Conservation (phyloP, 2,888 invertebrate genomes). For the Drosophila rellima region DNA sequence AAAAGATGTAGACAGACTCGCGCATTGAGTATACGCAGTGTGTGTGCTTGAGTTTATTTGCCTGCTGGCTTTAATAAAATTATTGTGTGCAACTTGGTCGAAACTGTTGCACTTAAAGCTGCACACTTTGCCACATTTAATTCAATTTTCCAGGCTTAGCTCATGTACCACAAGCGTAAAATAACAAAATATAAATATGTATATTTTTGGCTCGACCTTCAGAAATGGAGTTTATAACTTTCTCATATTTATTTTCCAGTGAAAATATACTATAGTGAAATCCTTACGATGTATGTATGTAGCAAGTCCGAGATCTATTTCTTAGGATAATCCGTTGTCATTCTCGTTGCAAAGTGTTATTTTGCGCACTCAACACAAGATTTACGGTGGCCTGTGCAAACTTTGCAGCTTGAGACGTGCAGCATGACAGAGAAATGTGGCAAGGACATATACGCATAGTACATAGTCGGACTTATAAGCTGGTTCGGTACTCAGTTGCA, state of each 20-base stretch:
- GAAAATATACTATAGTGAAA: too few relatives aligned
- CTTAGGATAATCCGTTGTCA: slow-evolving; percentile 8
- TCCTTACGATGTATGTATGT: neutral
- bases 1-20: slow-evolving; percentile 25
- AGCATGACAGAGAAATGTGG: slow-evolving; percentile 26
- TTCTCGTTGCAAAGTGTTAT: slow-evolving; percentile 12
- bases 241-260: slow-evolving; percentile 2
- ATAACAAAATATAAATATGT: neutral
- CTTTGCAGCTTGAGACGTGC: slow-evolving; percentile 32
- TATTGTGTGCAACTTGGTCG: slow-evolving; percentile 53
- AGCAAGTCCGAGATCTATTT: neutral
- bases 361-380: slow-evolving; percentile 20
- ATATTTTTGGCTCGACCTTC: neutral
- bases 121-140: slow-evolving; percentile 26
- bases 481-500: slow-evolving; percentile 27
- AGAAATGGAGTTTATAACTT: neutral
- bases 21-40: slow-evolving; percentile 63
- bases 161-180: slow-evolving; percentile 17
- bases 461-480: slow-evolving; percentile 21
- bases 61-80: slow-evolving; percentile 66
- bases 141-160: slow-evolving; percentile 32
- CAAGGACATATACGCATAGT: slow-evolving; percentile 20
- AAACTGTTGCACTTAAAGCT: slow-evolving; percentile 42
- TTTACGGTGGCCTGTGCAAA: slow-evolving; percentile 21
- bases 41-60: slow-evolving; percentile 36